Conservation (phyloP, 2,113 vertebrate species). For the Actenoides lindsayi region DNA sequence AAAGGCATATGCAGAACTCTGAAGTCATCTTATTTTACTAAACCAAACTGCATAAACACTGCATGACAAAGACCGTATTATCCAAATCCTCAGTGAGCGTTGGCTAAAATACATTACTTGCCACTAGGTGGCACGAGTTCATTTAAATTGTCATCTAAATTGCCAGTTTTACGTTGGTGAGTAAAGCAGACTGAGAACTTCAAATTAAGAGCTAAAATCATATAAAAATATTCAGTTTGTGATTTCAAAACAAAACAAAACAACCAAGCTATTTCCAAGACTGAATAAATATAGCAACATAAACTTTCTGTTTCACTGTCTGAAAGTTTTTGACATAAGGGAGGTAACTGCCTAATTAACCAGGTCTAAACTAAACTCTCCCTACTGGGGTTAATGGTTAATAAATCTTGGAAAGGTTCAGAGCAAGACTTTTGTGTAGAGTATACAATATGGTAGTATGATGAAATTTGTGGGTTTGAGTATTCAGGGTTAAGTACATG, state of each 20-base stretch:
- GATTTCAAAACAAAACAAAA: neutral
- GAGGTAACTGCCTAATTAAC: neutral
- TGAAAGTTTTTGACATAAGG: neutral
- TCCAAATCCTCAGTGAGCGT: neutral
- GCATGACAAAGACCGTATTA: neutral
- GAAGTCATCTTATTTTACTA: neutral
- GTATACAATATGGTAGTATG: neutral
- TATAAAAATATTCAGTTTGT: neutral
- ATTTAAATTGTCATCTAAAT: neutral
- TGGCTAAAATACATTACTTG: no score
- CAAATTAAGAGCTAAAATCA: neutral
- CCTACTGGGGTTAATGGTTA: neutral
- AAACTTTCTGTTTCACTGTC: neutral
- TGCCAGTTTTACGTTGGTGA: neutral
- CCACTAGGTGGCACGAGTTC: constrained; percentile 37
- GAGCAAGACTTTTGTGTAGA: neutral
- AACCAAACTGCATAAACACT: neutral
- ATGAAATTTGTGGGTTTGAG: neutral
- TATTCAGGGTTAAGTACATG: neutral
- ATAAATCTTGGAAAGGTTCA: neutral
- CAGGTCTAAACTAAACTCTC: neutral
- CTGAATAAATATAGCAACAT: accelerated
- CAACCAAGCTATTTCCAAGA: neutral
- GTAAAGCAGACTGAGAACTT: neutral
- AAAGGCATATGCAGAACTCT: neutral